These are phyloP conservation scores for Zelleria hepariella DNA, from an alignment of 2,888 invertebrate species.

Conservation along the genomic window DNA sequence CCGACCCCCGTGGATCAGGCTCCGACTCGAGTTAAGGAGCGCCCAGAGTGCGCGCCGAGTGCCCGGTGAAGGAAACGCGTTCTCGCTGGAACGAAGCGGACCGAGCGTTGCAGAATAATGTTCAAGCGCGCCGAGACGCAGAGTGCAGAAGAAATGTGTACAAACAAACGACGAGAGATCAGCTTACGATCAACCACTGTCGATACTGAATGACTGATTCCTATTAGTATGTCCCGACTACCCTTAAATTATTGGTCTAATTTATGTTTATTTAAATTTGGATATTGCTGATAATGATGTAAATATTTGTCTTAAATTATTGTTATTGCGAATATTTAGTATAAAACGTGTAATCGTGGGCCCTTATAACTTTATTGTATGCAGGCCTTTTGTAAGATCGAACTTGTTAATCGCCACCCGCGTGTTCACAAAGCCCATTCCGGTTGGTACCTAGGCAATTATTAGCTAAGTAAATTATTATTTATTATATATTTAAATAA, in stretches of 20 bases:
- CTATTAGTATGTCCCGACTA: conserved; percentile 65
- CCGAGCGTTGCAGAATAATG: background rate
- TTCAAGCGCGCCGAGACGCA: conserved; percentile 1
- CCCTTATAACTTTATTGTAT: conserved; percentile 35
- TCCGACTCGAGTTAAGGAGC: background rate
- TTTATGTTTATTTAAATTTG: conserved; percentile 64
- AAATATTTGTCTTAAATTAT: conserved; percentile 68
- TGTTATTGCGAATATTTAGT: conserved; percentile 49
- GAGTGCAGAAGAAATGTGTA: background rate
- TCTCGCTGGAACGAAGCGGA: background rate
- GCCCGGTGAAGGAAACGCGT: background rate
- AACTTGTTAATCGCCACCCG: conserved; percentile 66
- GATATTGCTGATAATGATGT: conserved; percentile 46
- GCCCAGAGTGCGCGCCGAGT: background rate
- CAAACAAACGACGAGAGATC: conserved; percentile 35
- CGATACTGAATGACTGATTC: conserved; percentile 66
- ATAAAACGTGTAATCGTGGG: conserved; percentile 39
- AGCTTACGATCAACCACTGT: conserved; percentile 43
- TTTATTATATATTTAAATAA: conserved; percentile 62
- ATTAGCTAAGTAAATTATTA: conserved; percentile 68
- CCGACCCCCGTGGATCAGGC: conserved; percentile 12
- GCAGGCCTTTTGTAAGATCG: conserved; percentile 53
- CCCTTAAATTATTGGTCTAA: conserved; percentile 62
- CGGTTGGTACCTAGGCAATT: conserved; percentile 67
- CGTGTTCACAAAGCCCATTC: conserved; percentile 70